These are phyloP conservation scores for Pseudopodoces humilis DNA, from an alignment of 2,113 vertebrate species.

Conservation along the genomic window DNA sequence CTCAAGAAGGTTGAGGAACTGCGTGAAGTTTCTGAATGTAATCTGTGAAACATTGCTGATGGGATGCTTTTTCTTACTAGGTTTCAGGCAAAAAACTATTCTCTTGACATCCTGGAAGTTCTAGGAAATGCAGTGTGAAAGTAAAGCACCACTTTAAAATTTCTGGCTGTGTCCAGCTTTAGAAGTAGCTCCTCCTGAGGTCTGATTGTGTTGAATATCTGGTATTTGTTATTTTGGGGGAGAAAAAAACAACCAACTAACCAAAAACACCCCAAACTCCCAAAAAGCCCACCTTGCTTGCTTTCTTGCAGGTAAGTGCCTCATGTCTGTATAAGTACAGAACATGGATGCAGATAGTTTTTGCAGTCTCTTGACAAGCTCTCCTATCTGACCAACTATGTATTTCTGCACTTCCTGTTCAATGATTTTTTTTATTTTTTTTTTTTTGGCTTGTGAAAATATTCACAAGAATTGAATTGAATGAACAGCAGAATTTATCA, in stretches of 20 bases:
- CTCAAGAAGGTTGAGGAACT: not conserved
- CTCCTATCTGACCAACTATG: not conserved
- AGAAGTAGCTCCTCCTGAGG: not conserved
- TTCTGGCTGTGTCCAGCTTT: not conserved
- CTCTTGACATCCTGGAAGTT: not conserved
- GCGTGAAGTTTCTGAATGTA: not conserved
- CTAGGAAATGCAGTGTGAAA: not conserved
- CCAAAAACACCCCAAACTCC: not conserved
- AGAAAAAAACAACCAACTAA: not conserved
- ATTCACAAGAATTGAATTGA: not conserved
- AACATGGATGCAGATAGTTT: not conserved
- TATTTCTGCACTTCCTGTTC: not conserved
- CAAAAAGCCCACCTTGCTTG: not conserved
- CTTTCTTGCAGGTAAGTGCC: not conserved
- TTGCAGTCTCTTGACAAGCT: not conserved
- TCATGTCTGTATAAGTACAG: not conserved
- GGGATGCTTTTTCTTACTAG: not conserved
- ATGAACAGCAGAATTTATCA: not conserved
- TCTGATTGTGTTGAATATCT: not conserved
- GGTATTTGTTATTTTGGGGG: not conserved
- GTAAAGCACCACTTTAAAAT: not conserved
- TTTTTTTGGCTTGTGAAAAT: not conserved
- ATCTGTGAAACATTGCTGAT: not conserved
- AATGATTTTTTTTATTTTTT: not conserved
- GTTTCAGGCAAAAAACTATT: not conserved